Evolutionary conservation across 2,113 vertebrate genomes (phyloP), one percentile per base, ranked within the genome.

Genomic region (Delphinapterus leucas): DNA sequence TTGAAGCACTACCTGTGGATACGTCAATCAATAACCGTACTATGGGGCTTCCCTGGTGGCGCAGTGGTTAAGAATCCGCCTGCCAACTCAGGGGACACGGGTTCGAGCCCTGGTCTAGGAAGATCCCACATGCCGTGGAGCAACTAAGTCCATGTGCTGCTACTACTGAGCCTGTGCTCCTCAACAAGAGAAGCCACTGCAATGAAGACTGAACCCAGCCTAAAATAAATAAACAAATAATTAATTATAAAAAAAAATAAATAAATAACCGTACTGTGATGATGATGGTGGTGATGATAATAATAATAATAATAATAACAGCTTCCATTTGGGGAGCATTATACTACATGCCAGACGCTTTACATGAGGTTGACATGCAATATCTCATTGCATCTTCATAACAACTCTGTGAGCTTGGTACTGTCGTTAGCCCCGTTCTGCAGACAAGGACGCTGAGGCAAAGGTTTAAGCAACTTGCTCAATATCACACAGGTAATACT

Each of bases 401-500:
- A 94, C 28, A 71, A 71, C 23, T 60, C n/a, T 77, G 55, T 26
- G 49, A 92, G 26, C 58, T 86, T 76, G 63, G 28, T 91, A 83
- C 63, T 82, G 23, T 95, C 58, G 55, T 67, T 76, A 95, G 28
- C 4, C 1, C 23, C 33, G 5, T 74, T 97, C 65, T 96, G 60
- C 71, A 97, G 65, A 92, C 9, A 44, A 94, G n/a, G 58, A 90
- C 91, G 77, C 6, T 44, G 76, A 95, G 38, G 38, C 79, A 95
- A 85, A 93, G 31, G 63, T 47, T 90, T 90, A 92, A 95, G 71
- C 60, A 95, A 70, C 25, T 93, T 97, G 28, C 49, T 95, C 74
- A 92, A 90, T 63, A 92, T 90, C 49, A 95, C n/a, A 89, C 4
- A 88, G 28, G 26, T 36, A 89, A 87, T 68, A 84, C 44, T 38